Evolutionary conservation across 2,113 vertebrate species (phyloP).

Genomic region (Loxodonta africana): DNA sequence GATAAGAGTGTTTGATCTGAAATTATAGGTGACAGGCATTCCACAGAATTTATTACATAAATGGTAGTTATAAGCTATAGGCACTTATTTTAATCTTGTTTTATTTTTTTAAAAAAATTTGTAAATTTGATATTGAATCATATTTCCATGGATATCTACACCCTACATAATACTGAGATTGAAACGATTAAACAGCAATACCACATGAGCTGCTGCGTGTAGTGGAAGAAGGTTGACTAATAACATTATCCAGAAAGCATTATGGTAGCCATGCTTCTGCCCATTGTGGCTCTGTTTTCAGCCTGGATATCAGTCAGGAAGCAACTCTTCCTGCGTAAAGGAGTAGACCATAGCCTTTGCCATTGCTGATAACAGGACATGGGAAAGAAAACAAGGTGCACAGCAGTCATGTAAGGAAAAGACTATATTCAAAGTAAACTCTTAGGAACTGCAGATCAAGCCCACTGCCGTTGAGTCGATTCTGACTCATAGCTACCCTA

Average conservation of each 20-base stretch:
- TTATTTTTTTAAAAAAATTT: not conserved
- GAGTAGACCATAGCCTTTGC: not conserved
- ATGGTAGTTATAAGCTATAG: not conserved
- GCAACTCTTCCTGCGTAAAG: not conserved
- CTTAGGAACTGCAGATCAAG: not conserved
- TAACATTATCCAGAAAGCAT: not conserved
- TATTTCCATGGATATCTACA: not conserved
- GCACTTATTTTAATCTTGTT: constrained; percentile 20
- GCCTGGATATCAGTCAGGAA: not conserved
- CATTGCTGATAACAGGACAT: not conserved
- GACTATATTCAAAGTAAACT: not conserved
- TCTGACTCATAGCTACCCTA: too few relatives aligned
- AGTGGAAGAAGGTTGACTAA: not conserved
- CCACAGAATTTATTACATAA: constrained; percentile 37
- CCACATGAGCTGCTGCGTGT: not conserved
- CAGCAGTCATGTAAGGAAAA: not conserved
- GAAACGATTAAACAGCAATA: not conserved
- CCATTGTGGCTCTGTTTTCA: not conserved
- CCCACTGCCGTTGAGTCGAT: too few relatives aligned
- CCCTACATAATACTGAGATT: not conserved
- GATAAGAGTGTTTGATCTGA: not conserved
- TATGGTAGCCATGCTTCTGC: not conserved
- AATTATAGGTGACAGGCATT: not conserved
- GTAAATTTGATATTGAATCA: not conserved
- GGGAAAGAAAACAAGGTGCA: not conserved